Evolutionary conservation across 2,113 vertebrate species (phyloP).

Genomic region (Azemiops feae): DNA sequence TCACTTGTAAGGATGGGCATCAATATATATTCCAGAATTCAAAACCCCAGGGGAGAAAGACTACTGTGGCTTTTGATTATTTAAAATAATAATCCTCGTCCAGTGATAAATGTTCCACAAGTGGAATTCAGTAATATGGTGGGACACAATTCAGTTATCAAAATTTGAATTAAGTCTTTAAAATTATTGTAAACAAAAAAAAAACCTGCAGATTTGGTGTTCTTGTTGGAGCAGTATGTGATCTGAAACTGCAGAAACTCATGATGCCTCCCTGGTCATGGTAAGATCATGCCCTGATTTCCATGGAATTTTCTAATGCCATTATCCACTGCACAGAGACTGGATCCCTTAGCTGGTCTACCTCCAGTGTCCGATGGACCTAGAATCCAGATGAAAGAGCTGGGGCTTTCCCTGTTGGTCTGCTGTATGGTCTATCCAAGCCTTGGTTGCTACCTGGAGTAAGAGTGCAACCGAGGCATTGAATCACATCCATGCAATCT

Average conservation of each 20-base stretch:
- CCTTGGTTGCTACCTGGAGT: background rate
- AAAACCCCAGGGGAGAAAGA: conserved; percentile 47
- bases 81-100: conserved; percentile 62
- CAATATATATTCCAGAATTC: conserved; percentile 50
- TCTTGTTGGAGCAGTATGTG: background rate
- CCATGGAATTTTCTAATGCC: background rate
- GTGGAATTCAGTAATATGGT: background rate
- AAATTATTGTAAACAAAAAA: background rate
- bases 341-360: background rate
- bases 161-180: background rate
- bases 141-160: background rate
- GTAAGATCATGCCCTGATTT: background rate
- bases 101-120: background rate
- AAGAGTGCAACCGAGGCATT: background rate
- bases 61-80: conserved; percentile 62
- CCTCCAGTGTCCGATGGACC: background rate
- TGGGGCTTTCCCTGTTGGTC: background rate
- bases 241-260: background rate
- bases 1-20: conserved; percentile 44
- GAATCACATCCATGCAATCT: background rate
- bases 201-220: background rate
- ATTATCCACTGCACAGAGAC: background rate
- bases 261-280: background rate
- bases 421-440: background rate
- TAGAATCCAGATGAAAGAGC: background rate